Base-by-base conservation (phyloP, 2,888 invertebrate species). In the Hypselothyrea guttata region DNA sequence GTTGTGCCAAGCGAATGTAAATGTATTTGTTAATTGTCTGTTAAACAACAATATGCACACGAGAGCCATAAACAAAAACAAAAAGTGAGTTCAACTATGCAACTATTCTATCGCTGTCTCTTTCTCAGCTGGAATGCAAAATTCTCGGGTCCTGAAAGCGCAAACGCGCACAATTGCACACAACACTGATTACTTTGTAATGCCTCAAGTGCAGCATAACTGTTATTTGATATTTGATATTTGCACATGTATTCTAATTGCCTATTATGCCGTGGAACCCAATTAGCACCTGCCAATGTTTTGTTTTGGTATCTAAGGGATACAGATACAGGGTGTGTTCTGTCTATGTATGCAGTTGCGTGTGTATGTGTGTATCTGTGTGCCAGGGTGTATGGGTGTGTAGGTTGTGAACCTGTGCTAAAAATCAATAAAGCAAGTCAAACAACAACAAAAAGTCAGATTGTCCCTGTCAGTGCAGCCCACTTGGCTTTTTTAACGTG, bases 371-470 rank as follows among this genome's bases (percentile, higher is more conserved):
- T 8, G 9, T 5, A 31, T 9, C 4, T 68, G 68, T 68, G 68
- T 68, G 59, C 38, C 49, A 46, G 56, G n/a, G 16, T 13, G 56
- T 52, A 16, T 45, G 51, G n/a, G 11, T 52, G 52, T 54, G 47
- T 16, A 28, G 42, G 13, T 8, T 56, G 40, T 68, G 57, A 68
- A 60, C 63, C 67, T 71, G 67, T 63, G 67, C 62, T 59, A 71
- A 67, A 70, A 71, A 71, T 70, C 70, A 70, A 71, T 71, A 71
- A 58, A 48, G 54, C 58, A 69, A 69, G 52, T 65, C 64, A 70
- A 66, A 61, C 44, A 57, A 61, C 57, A 66, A 61, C 51, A 54
- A 53, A 69, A 38, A 12, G 61, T 53, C 37, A 42, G 22, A 5
- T 22, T 22, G 22, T n/a, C n/a, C n/a, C n/a, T n/a, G n/a, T n/a